A percentile compares a stretch with the other conserved stretches of the same genome.
These are phyloP conservation scores for Semibalanus balanoides DNA, from an alignment of 1,140 invertebrate genomes.

Conservation along the genomic window DNA sequence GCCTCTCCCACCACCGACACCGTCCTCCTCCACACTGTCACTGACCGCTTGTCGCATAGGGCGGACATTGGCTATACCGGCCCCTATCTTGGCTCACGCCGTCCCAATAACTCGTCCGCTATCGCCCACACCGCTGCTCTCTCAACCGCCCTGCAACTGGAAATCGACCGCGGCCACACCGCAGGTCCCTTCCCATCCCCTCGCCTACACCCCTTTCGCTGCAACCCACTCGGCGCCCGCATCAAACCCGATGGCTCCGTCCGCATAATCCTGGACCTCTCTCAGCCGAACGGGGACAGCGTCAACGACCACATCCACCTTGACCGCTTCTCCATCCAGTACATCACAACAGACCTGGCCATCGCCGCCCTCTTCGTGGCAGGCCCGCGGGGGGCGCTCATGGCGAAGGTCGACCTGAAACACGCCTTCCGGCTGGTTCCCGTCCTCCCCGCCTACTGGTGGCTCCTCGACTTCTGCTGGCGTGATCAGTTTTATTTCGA, in stretches of 20 bases:
- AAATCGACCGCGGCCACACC: neutral
- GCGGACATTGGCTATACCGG: neutral
- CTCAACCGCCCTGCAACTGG: neutral
- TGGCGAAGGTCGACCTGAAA: neutral
- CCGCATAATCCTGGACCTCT: neutral
- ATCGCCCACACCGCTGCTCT: neutral
- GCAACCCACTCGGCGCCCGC: neutral
- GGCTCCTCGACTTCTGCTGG: neutral
- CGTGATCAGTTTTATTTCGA: neutral
- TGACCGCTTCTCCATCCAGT: neutral
- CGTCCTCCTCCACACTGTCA: neutral
- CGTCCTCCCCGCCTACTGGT: neutral
- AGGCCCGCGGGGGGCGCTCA: neutral
- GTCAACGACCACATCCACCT: neutral
- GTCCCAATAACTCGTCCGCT: neutral
- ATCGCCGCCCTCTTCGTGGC: neutral
- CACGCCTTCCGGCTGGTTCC: neutral
- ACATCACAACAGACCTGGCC: neutral
- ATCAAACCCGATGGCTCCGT: neutral
- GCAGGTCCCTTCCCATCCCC: neutral
- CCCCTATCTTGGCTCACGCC: neutral
- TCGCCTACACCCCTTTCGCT: neutral
- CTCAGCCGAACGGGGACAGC: neutral
- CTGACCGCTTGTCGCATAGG: neutral
- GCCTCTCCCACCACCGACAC: neutral